These are phyloP conservation scores for Portunus trituberculatus DNA, from an alignment of 1,140 invertebrate species.

Conservation along the genomic window DNA sequence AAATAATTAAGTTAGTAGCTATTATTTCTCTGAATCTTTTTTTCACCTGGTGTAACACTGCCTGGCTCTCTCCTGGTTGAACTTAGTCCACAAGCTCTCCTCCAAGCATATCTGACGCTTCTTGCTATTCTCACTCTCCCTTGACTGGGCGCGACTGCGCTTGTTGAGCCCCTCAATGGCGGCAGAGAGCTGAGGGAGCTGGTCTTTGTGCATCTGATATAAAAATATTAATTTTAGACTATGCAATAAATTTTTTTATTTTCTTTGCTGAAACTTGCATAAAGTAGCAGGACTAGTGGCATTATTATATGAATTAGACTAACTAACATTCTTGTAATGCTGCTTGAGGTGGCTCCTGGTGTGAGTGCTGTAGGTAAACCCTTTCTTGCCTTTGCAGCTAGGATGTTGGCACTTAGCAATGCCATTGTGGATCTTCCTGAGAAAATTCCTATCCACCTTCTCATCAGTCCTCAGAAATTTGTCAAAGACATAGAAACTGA, in stretches of 20 bases:
- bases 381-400: background rate
- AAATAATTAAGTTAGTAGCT: background rate
- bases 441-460: background rate
- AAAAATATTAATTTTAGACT: background rate
- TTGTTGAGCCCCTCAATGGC: background rate
- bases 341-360: constrained; percentile 7
- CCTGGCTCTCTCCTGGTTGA: background rate
- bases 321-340: background rate
- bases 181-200: constrained; percentile 6
- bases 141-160: background rate
- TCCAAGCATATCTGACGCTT: background rate
- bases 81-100: background rate
- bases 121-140: background rate
- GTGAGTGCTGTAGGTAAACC: background rate
- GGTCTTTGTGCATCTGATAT: background rate
- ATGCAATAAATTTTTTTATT: background rate
- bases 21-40: constrained; percentile 13
- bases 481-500: background rate
- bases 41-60: background rate
- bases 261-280: constrained; percentile 8
- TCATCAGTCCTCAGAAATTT: constrained; percentile 4
- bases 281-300: background rate
- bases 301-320: background rate
- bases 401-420: background rate
- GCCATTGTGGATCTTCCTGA: background rate